Evolutionary conservation across 2,888 invertebrate genomes (phyloP), one percentile per base, ranked within the genome.

Genomic region (Aphidius colemani): DNA sequence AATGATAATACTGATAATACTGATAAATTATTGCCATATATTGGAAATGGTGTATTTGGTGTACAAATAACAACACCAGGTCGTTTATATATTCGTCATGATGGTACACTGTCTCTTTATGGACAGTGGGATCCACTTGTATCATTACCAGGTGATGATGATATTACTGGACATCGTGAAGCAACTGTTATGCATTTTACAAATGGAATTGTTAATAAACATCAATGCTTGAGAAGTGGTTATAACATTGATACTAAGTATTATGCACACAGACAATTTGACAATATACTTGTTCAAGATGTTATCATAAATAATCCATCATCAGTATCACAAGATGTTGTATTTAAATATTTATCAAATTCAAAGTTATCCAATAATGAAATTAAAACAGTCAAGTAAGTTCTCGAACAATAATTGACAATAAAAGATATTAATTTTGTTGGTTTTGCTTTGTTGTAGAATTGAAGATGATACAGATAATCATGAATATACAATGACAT

Each of bases 281-380:
- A 94, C 3, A 88, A 90, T 44, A 83, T 95, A 61, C 86, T 95
- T 72, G 89, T 94, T 45, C 95, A 95, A 82, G 91, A 93, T 77
- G 87, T 95, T 62, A 87, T 88, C 76, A 84, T 95, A 1, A 88
- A 88, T 43, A 94, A 95, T 79, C 92, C 92, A 1, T 86, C 89
- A 10, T 86, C 85, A 72, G 80, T 84, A 53, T 82, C 85, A 8
- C 86, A 89, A 66, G 86, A 85, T 45, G 81, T 93, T 46, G 85
- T 86, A 61, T 75, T 93, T 41, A 85, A 87, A 57, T 85, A 46
- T 85, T 86, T 59, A 10, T 58, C 53, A 2, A 65, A 66, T 18
- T 68, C 69, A 1, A 83, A 87, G 58, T 89, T 89, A 87, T 84
- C 85, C 4, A 85, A 86, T 59, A 85, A 87, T 44, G 85, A 84